These are phyloP conservation scores for Patella depressa DNA, from an alignment of 2,888 invertebrate species.

Conservation along the genomic window DNA sequence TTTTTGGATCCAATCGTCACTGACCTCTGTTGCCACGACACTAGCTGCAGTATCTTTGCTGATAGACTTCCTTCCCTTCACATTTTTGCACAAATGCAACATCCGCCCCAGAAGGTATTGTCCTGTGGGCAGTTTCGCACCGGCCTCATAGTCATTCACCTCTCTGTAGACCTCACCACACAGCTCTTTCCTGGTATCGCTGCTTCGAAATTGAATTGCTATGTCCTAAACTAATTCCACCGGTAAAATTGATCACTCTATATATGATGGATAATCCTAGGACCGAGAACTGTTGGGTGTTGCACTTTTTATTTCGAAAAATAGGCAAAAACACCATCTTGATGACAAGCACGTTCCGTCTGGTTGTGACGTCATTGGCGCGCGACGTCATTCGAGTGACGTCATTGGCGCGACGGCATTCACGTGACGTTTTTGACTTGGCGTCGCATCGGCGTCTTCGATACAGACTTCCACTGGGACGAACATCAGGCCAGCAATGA, in stretches of 20 bases:
- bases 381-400: background rate
- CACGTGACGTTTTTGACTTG: background rate
- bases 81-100: background rate
- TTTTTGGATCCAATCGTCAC: slow-evolving; percentile 1
- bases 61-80: background rate
- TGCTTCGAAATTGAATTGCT: background rate
- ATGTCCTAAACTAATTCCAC: background rate
- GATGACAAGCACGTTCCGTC: background rate
- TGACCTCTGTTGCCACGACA: background rate
- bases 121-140: background rate
- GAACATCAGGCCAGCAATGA: background rate
- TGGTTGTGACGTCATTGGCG: background rate
- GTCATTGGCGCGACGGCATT: too few species aligned
- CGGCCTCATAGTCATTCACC: background rate
- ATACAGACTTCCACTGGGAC: background rate
- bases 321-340: background rate
- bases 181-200: too few species aligned
- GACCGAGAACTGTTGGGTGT: too few species aligned
- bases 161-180: too few species aligned
- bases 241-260: background rate
- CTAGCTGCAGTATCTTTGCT: background rate
- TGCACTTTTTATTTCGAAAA: too few species aligned
- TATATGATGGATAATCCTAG: too few species aligned
- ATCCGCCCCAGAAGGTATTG: background rate
- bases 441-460: background rate